Percentiles rank a stretch among this genome's conserved stretches.
These are phyloP conservation scores for Pycnomerus fuliginosus DNA, from an alignment of 2,888 invertebrate species.

Conservation along the genomic window DNA sequence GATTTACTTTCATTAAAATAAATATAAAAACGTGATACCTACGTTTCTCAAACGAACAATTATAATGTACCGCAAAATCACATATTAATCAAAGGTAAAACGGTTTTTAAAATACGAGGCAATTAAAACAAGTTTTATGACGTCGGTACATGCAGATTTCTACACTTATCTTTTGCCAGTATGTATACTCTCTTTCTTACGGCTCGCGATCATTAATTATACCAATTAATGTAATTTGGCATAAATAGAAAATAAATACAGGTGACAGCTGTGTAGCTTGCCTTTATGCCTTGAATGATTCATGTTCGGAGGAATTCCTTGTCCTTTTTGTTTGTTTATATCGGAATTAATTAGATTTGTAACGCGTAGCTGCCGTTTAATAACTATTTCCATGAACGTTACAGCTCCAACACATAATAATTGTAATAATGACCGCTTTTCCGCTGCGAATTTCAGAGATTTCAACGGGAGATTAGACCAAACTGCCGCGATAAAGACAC, in stretches of 20 bases:
- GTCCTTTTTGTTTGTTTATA: slow-evolving; percentile 18
- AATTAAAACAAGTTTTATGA: slow-evolving; percentile 38
- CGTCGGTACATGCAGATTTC: slow-evolving; percentile 20
- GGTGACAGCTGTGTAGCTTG: slow-evolving; percentile 20
- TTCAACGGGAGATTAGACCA: slow-evolving; percentile 13
- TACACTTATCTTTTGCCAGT: slow-evolving; percentile 4
- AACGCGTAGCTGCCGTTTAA: slow-evolving; percentile 16
- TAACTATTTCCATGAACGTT: slow-evolving; percentile 11
- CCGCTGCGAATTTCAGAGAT: slow-evolving; percentile 10
- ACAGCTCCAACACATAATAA: slow-evolving; percentile 10
- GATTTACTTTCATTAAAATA: background rate
- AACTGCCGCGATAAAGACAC: no score
- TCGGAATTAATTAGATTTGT: slow-evolving; percentile 16
- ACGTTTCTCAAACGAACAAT: background rate
- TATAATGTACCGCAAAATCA: slow-evolving; percentile 19
- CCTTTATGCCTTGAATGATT: slow-evolving; percentile 14
- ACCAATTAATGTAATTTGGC: slow-evolving; percentile 25
- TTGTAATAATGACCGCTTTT: slow-evolving; percentile 6
- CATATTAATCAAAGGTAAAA: slow-evolving; percentile 18
- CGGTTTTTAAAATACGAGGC: slow-evolving; percentile 26
- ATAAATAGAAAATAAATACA: slow-evolving; percentile 23
- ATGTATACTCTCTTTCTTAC: slow-evolving; percentile 10
- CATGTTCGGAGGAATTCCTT: slow-evolving; percentile 17
- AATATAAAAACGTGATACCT: background rate
- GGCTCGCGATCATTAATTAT: slow-evolving; percentile 19